Conservation (phyloP, 2,113 vertebrate species). For the Phrynosoma platyrhinos region DNA sequence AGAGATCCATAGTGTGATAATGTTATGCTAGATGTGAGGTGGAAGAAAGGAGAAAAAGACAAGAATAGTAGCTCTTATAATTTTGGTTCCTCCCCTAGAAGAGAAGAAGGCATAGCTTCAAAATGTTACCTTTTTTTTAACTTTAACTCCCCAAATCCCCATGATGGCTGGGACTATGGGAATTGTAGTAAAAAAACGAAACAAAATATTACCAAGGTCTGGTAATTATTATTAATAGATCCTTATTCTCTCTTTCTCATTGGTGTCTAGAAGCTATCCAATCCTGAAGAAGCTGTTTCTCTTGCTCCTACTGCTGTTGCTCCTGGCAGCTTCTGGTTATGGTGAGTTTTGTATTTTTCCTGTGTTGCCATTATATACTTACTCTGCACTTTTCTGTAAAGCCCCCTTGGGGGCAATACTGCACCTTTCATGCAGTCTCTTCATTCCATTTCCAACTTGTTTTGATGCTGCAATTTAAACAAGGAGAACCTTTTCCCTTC, state of each 20-base stretch:
- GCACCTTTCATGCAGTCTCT: background rate
- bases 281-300: slow-evolving; percentile 72
- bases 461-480: background rate
- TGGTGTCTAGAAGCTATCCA: slow-evolving; percentile 60
- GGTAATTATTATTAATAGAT: too few relatives aligned
- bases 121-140: too few relatives aligned
- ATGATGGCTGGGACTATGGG: too few relatives aligned
- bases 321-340: slow-evolving; percentile 66
- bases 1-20: too few relatives aligned
- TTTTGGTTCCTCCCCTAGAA: too few relatives aligned
- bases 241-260: background rate
- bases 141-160: too few relatives aligned
- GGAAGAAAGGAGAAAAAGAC: too few relatives aligned
- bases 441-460: background rate
- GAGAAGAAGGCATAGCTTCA: too few relatives aligned
- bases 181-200: too few relatives aligned
- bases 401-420: background rate
- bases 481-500: background rate
- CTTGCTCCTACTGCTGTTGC: slow-evolving; percentile 73
- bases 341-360: slow-evolving; percentile 66
- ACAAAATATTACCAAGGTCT: too few relatives aligned
- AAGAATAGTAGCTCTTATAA: too few relatives aligned
- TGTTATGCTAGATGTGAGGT: too few relatives aligned
- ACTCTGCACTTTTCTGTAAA: background rate
- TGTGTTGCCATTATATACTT: background rate